phyloP scores from a whole-genome alignment of 2,888 invertebrate genomes.

The Polydesmus complanatus region DNA sequence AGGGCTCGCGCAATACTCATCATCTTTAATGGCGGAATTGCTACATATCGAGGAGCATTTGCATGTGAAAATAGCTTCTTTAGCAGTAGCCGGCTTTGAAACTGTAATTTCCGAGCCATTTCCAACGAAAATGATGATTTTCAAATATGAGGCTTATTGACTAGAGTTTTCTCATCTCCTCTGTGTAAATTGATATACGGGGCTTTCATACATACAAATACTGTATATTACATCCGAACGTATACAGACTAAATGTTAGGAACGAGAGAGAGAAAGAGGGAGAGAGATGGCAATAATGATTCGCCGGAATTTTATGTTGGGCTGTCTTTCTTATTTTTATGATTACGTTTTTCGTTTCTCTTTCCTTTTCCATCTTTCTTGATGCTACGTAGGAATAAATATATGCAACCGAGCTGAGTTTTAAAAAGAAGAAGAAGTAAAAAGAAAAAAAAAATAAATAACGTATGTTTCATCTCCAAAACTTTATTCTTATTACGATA shows the following conservation, averaged over 20 bases:
- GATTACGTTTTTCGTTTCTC: background rate
- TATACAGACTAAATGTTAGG: background rate
- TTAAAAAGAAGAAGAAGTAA: no score
- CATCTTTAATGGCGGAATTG: background rate
- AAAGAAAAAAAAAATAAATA: no score
- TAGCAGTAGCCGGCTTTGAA: background rate
- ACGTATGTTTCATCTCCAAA: background rate
- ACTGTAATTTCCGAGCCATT: background rate
- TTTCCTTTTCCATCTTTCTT: background rate
- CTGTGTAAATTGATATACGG: background rate
- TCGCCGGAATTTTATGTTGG: background rate
- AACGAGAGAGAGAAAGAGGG: background rate
- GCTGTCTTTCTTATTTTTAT: background rate
- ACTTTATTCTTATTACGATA: background rate
- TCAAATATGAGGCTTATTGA: background rate
- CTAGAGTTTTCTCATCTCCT: background rate
- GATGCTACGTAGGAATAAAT: background rate
- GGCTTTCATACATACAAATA: background rate
- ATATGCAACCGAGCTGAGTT: background rate
- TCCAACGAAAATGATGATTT: background rate
- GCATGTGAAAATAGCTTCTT: background rate
- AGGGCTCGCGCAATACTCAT: background rate
- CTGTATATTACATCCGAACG: background rate
- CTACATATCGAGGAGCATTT: background rate
- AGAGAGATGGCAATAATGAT: background rate